Evolutionary conservation across 2,888 invertebrate species (phyloP).

Genomic region (Matsumyia berberina): DNA sequence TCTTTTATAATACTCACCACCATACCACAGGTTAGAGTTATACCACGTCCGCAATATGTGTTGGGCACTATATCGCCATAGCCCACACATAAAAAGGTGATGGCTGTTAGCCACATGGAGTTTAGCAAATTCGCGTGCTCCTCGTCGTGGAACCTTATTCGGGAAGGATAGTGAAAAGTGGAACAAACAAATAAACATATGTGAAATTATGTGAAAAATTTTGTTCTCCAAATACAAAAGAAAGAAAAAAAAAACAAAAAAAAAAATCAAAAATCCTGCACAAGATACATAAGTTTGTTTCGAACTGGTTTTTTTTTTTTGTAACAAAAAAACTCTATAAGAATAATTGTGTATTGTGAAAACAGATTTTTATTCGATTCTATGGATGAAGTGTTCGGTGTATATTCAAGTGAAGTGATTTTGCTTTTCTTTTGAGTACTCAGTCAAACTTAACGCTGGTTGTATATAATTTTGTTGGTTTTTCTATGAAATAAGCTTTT

Average conservation of each 20-base stretch:
- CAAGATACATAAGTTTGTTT: constrained; percentile 5
- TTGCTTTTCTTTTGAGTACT: constrained; percentile 17
- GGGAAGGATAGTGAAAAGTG: constrained; percentile 81
- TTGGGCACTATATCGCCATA: constrained; percentile 99
- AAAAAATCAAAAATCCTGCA: constrained; percentile 73
- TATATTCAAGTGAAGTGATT: constrained; percentile 69
- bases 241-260: too few species aligned
- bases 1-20: constrained; percentile 92
- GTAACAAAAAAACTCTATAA: constrained; percentile 28
- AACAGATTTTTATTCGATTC: constrained; percentile 23
- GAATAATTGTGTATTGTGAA: too few species aligned
- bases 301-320: constrained; percentile 4
- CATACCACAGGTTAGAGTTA: constrained; percentile 99
- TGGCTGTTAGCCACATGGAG: constrained; percentile 99
- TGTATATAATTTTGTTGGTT: constrained; percentile 9
- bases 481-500: constrained; percentile 66
- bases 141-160: constrained; percentile 96
- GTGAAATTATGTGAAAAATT: constrained; percentile 84
- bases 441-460: constrained; percentile 49
- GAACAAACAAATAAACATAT: constrained; percentile 83
- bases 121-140: constrained; percentile 99
- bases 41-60: constrained; percentile 99
- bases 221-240: constrained; percentile 75
- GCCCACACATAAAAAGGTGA: constrained; percentile 99
- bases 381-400: constrained; percentile 70